Conservation (phyloP, 2,888 invertebrate species). For the Andrena praecox region DNA sequence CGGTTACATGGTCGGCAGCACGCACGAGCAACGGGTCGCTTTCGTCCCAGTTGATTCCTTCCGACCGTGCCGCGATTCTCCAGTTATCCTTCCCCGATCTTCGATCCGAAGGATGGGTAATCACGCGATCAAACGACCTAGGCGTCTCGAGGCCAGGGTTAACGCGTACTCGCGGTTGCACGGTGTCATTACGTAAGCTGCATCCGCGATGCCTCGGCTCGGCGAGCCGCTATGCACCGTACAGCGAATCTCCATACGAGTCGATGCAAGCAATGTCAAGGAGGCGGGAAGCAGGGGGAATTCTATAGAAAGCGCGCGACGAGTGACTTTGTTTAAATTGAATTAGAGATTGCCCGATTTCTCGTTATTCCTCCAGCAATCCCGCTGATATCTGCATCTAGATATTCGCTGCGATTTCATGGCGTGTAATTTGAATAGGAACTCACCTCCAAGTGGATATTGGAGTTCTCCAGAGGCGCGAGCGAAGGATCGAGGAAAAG, state of each 20-base stretch:
- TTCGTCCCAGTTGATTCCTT: conserved; percentile 9
- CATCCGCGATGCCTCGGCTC: conserved; percentile 22
- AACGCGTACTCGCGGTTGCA: conserved; percentile 49
- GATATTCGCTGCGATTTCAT: neutral
- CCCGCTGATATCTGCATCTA: neutral
- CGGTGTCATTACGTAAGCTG: conserved; percentile 59
- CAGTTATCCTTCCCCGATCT: neutral
- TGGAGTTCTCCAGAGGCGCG: neutral
- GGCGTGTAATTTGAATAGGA: neutral
- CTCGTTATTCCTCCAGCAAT: neutral
- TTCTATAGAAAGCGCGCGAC: no score
- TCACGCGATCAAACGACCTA: conserved; percentile 16
- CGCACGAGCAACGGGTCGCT: neutral
- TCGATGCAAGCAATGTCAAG: neutral
- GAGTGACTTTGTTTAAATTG: no score
- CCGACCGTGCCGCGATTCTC: conserved; percentile 9
- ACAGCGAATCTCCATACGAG: conserved; percentile 18
- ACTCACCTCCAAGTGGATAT: neutral
- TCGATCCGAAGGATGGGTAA: conserved; percentile 18
- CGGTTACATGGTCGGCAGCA: neutral
- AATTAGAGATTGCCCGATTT: no score
- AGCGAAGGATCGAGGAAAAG: conserved; percentile 22
- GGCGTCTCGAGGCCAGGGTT: conserved; percentile 45
- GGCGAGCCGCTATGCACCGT: conserved; percentile 21
- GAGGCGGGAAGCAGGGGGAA: neutral